Evolutionary conservation across 1,140 invertebrate species (phyloP), one percentile per base, ranked within the genome.

Genomic region (Calliopsis andreniformis): DNA sequence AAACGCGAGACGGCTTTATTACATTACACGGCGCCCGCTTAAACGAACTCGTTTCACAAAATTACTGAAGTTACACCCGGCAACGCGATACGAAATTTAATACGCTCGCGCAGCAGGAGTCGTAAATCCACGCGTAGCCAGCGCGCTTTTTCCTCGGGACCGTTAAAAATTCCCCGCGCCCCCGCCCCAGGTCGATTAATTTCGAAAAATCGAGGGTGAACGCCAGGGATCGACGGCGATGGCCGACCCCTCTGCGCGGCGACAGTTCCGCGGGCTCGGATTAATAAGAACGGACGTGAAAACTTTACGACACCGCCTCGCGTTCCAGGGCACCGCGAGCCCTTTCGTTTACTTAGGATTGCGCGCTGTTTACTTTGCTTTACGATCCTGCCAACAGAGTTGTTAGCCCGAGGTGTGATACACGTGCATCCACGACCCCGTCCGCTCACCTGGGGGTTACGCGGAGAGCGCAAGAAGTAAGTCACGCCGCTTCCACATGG

Each of bases 401-500:
- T 64, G 69, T 68, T 53, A 47, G 58, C 61, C 61, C 25, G 76
- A 67, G 55, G 70, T 81, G 78, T 56, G 49, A 55, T 80, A 59
- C 63, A 51, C 59, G 47, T 68, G 47, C 63, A 63, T 18, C 20
- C 28, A 25, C 55, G 35, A 18, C 18, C 5, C 20, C 35, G 28
- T 32, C 63, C 69, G 42, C 42, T 10, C 28, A 47, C 43, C 45
- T 30, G 43, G 58, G 53, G 28, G 42, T 62, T 76, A 80, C 76
- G 70, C 56, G 53, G 64, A 69, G 45, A 45, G 58, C n/a, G 56
- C 75, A 42, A 68, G 83, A 81, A 76, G 58, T 76, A 82, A 84
- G 67, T 80, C 70, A 71, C 66, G 78, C n/a, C 85, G 79, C 71
- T 82, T 88, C 84, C 78, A 73, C 67, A 58, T 25, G 58, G 71